Evolutionary conservation across 2,113 vertebrate species (phyloP), one percentile per base, ranked within the genome.

Genomic region (Anoplopoma fimbria): DNA sequence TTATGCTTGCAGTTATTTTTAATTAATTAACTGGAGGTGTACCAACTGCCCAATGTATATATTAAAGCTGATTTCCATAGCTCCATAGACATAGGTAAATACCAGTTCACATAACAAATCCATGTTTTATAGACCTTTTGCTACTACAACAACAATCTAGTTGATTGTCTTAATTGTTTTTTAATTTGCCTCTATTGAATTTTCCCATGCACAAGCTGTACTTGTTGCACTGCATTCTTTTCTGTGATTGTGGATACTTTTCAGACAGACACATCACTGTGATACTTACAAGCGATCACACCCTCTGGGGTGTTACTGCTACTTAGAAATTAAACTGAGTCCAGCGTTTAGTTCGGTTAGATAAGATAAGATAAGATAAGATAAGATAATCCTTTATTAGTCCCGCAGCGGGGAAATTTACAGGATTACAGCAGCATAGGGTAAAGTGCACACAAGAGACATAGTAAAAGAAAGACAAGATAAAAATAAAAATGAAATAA

Each of bases 21-120:
- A 65, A 57, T 73, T 4, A 36, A n/a, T 33, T 34, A 34, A 63
- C 49, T 81, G 61, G 40, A 74, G 23, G 2, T 65, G 9, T 45
- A 45, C 23, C 27, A 47, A 8, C 3, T 63, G 25, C 51, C 15
- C 58, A 12, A n/a, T 55, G 33, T 40, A 1, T 45, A 21, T 31
- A 4, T 53, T 62, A 15, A 25, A 19, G 14, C 13, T 3, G 0
- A 42, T 57, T 67, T 53, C 6, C 27, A 17, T 6, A 14, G 6
- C n/a, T 23, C 10, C 1, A 9, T 38, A 21, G 21, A 49, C 21
- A n/a, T 7, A 60, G 27, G 29, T 3, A 14, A 60, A 36, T 29
- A 49, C 6, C 55, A 23, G 29, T n/a, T 47, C 6, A 47, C 42
- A 19, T 19, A 47, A 15, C 27, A 58, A 58, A 60, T 47, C 4